These are phyloP conservation scores for Serrognathus titanus DNA, from an alignment of 2,888 invertebrate genomes.

Conservation along the genomic window DNA sequence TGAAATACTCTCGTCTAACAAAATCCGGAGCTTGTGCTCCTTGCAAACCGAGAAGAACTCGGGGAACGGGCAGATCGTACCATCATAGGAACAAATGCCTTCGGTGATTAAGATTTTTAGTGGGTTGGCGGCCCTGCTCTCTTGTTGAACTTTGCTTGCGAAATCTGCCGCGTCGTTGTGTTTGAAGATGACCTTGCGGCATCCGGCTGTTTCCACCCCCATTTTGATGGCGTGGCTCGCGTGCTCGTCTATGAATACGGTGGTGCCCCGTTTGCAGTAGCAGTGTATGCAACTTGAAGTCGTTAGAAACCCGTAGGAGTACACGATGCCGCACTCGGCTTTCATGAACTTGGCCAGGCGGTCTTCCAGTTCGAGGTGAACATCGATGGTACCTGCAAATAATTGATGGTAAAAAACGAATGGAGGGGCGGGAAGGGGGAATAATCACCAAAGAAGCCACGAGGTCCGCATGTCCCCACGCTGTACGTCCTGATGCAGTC, in stretches of 20 bases:
- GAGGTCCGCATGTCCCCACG: constrained; percentile 94
- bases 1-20: constrained; percentile 89
- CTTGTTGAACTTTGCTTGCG: constrained; percentile 29
- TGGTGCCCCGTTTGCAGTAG: constrained; percentile 86
- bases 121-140: constrained; percentile 22
- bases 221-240: constrained; percentile 88
- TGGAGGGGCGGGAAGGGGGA: no score
- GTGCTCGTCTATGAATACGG: constrained; percentile 84
- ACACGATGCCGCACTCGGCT: constrained; percentile 88
- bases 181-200: constrained; percentile 76
- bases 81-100: constrained; percentile 90
- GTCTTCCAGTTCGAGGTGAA: constrained; percentile 85
- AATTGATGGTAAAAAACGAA: no score
- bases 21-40: constrained; percentile 84
- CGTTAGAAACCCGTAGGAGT: constrained; percentile 95
- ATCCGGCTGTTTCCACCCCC: constrained; percentile 86
- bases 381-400: constrained; percentile 55
- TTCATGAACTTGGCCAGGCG: constrained; percentile 79
- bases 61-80: constrained; percentile 83
- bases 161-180: constrained; percentile 88
- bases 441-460: constrained; percentile 87
- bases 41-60: constrained; percentile 76
- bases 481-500: constrained; percentile 84
- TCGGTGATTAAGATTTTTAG: constrained; percentile 87
- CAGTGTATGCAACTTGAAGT: constrained; percentile 93